Evolutionary conservation across 2,888 invertebrate species (phyloP).

Genomic region (Drosophila hawaiiensis): DNA sequence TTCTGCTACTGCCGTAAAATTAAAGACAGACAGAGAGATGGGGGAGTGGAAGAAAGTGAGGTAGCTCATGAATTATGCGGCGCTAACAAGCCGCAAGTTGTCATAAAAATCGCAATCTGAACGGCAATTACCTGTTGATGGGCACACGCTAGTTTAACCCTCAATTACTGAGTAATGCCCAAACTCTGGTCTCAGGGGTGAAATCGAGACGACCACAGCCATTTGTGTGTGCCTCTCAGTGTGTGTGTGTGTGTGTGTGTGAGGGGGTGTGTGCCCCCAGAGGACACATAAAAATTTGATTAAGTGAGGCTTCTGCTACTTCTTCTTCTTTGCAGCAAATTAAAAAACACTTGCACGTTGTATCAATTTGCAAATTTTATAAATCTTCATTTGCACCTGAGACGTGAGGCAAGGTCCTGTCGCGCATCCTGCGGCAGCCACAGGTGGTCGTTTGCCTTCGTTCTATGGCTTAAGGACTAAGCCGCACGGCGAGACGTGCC

Average conservation of each 20-base stretch:
- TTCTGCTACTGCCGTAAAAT: neutral
- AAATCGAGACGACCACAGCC: conserved; percentile 63
- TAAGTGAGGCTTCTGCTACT: conserved; percentile 44
- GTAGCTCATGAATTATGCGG: conserved; percentile 69
- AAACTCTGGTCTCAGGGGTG: conserved; percentile 61
- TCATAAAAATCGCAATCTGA: conserved; percentile 75
- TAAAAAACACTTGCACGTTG: conserved; percentile 77
- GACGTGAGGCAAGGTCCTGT: conserved; percentile 51
- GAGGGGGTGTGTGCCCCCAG: conserved; percentile 61
- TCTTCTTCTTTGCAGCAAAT: conserved; percentile 46
- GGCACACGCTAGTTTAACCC: conserved; percentile 73
- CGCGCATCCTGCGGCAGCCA: conserved; percentile 50
- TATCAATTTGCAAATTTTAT: conserved; percentile 80
- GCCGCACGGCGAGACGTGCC: conserved; percentile 64
- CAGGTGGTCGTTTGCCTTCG: conserved; percentile 61
- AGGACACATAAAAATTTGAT: conserved; percentile 82
- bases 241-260: conserved; percentile 26
- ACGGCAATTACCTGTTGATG: conserved; percentile 82
- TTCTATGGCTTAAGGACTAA: conserved; percentile 32
- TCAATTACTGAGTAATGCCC: conserved; percentile 62
- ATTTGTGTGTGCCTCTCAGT: conserved; percentile 4
- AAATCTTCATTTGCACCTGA: conserved; percentile 83
- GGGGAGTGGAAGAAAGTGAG: neutral
- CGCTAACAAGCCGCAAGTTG: conserved; percentile 76
- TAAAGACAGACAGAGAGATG: neutral